Percentiles rank a stretch among this genome's conserved stretches.
Conservation (phyloP, 2,888 invertebrate genomes). For the Elegia similella region DNA sequence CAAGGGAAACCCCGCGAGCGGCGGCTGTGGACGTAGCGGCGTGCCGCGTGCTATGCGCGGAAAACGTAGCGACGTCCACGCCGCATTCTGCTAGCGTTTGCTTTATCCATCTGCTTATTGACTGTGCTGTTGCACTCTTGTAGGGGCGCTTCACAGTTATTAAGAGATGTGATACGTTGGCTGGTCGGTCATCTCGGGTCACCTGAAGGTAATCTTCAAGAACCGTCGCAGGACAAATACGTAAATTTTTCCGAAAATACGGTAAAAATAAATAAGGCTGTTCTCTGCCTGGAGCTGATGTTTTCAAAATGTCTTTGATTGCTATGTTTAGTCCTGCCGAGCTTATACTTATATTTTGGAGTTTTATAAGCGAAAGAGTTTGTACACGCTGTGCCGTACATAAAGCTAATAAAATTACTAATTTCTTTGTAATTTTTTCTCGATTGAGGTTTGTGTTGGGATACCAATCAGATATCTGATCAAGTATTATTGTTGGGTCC, state of each 20-base stretch:
- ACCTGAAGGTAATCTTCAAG: slow-evolving; percentile 19
- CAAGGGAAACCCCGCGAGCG: background rate
- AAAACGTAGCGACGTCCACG: slow-evolving; percentile 12
- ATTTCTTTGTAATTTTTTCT: slow-evolving; percentile 16
- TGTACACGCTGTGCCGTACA: slow-evolving; percentile 11
- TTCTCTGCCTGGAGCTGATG: slow-evolving; percentile 7
- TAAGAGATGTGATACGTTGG: background rate
- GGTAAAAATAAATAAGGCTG: slow-evolving; percentile 13
- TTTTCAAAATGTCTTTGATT: slow-evolving; percentile 12
- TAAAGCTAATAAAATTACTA: slow-evolving; percentile 8
- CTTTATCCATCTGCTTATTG: slow-evolving; percentile 27
- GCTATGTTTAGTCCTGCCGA: slow-evolving; percentile 1
- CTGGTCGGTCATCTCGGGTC: slow-evolving; percentile 7
- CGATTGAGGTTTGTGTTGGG: slow-evolving; percentile 7
- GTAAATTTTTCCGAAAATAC: slow-evolving; percentile 3
- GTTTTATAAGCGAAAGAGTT: slow-evolving; percentile 4
- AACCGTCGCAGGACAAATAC: slow-evolving; percentile 27
- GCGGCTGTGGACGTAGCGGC: slow-evolving; percentile 10
- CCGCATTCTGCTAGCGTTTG: slow-evolving; percentile 19
- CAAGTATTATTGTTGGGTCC: slow-evolving; percentile 17
- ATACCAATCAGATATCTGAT: slow-evolving; percentile 8
- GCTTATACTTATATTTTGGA: background rate
- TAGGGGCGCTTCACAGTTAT: slow-evolving; percentile 16
- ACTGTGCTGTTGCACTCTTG: slow-evolving; percentile 17
- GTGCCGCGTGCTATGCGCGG: slow-evolving; percentile 15